Evolutionary conservation across 2,888 invertebrate genomes (phyloP), one percentile per base, ranked within the genome.

Genomic region (Phrixothrix hirtus): DNA sequence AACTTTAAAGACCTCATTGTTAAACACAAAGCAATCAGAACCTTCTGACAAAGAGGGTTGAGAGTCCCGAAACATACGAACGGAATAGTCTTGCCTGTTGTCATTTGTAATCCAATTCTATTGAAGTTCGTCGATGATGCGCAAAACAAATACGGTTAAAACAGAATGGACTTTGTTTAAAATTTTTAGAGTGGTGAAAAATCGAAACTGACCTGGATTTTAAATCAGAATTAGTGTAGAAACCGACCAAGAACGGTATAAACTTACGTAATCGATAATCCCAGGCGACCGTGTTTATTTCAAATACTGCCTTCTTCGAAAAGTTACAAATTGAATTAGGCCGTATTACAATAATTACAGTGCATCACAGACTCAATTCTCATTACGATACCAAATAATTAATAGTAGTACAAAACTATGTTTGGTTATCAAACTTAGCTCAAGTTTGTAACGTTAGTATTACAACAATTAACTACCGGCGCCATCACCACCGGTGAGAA

Each of bases 141-240:
- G 21, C 21, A 21, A 21, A 21, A 7, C 3, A 21, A 21, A 21
- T 7, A 21, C 21, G n/a, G n/a, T 7, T 7, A 21, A 21, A 21
- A 21, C 21, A 7, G n/a, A n/a, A n/a, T n/a, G n/a, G n/a, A n/a
- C n/a, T n/a, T n/a, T n/a, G n/a, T n/a, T n/a, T n/a, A n/a, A n/a
- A n/a, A n/a, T n/a, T n/a, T n/a, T n/a, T n/a, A n/a, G 21, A 3
- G 7, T 21, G 3, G 7, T 7, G 21, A 21, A 21, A 21, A 21
- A 21, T 21, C 21, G 3, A 21, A 5, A 21, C 21, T 5, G 7
- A 7, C 7, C 21, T 7, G 32, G 39, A 31, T 39, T 48, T 36
- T 37, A 44, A 49, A 53, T 54, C 42, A 56, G 53, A 53, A 53
- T 58, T 58, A 47, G 41, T 50, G 55, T 58, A 58, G 48, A 51